Base-by-base conservation (phyloP, 2,113 vertebrate species). In the Coregonus clupeaformis region DNA sequence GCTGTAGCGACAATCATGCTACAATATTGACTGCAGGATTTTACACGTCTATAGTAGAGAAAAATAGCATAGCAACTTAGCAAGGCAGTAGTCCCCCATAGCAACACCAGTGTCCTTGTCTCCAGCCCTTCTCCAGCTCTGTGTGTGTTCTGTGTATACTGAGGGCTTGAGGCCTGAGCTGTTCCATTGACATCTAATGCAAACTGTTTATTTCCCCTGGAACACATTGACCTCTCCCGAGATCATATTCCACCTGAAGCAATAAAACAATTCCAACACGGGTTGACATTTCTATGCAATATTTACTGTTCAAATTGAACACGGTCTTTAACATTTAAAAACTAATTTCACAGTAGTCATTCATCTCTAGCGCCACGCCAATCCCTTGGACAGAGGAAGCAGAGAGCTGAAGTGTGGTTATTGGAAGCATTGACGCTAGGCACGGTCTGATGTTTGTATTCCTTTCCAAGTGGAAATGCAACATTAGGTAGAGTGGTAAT, bases 191-290 rank as follows among this genome's bases (percentile, higher is more conserved):
- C 88, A 84, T 86, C 79, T 85, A 89, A 87, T 78, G 72, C 86
- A 90, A 85, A 85, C 87, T 52, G 76, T 77, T 84, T 91, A 90
- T 90, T 89, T 87, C 88, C 85, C 79, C 82, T 69, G 80, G 84
- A 90, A 89, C 81, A 84, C 52, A 0, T 20, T 83, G 80, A 87
- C 86, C 84, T 90, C 87, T 88, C 74, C 49, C 69, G 78, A 83
- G 81, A 86, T 78, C 84, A 80, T 63, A 63, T 83, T 83, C 72
- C 77, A 72, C 78, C 77, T 73, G 78, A 89, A 79, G 89, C 84
- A 87, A 89, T 92, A 89, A 91, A 92, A 92, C 92, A 90, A 82
- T 91, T 82, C 77, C 69, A 67, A 77, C 85, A 75, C 77, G 29
- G 67, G 73, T 76, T 85, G 89, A 88, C 89, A 87, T 91, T 92